phyloP scores from a whole-genome alignment of 2,797 vertebrate species.

The Nothura maculosa region DNA sequence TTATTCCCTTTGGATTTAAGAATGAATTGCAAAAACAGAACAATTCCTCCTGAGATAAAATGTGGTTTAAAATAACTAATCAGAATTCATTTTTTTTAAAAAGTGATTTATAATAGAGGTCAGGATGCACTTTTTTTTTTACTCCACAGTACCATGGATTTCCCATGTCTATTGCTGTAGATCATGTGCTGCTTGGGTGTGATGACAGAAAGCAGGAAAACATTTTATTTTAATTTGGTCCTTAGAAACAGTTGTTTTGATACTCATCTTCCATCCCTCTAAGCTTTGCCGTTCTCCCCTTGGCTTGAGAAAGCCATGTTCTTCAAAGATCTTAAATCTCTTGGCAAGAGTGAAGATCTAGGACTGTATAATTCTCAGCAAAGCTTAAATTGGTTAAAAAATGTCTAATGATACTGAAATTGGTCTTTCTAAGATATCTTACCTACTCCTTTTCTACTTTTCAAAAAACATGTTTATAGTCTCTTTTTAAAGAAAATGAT shows the following conservation, averaged over 20 bases:
- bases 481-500: accelerated
- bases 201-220: background rate
- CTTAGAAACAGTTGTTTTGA: background rate
- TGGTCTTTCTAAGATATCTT: background rate
- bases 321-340: background rate
- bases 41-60: background rate
- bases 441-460: background rate
- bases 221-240: accelerated
- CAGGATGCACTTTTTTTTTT: background rate
- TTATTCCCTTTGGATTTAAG: background rate
- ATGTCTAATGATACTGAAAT: background rate
- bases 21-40: background rate
- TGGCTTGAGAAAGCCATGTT: background rate
- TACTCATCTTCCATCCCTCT: background rate
- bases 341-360: background rate
- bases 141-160: background rate
- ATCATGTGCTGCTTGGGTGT: background rate
- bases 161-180: background rate
- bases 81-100: background rate
- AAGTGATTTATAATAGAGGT: background rate
- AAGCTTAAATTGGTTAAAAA: background rate
- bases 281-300: accelerated
- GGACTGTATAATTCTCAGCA: background rate
- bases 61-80: background rate
- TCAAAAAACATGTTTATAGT: background rate